Evolutionary conservation across 2,888 invertebrate genomes (phyloP).

Genomic region (Hemaris fuciformis): DNA sequence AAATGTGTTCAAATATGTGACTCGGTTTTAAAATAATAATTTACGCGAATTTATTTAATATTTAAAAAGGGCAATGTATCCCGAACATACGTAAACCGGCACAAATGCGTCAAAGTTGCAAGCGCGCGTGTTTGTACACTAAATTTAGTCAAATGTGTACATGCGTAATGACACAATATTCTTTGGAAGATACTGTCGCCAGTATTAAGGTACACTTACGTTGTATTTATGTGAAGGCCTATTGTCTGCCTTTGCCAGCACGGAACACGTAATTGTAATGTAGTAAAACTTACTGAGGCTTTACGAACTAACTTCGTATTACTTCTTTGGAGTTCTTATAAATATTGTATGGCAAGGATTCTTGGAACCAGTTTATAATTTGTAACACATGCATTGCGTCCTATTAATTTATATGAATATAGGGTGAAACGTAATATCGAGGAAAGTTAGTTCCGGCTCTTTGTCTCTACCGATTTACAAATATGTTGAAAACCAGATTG

Average conservation of each 20-base stretch:
- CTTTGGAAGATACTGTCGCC: not conserved
- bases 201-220: not conserved
- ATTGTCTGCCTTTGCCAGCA: not conserved
- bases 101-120: not conserved
- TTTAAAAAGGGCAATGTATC: too few species aligned
- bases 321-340: not conserved
- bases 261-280: not conserved
- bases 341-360: not conserved
- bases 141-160: not conserved
- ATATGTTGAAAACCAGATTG: too few species aligned
- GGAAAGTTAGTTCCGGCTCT: too few species aligned
- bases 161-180: not conserved
- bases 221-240: not conserved
- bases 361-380: too few species aligned
- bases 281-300: not conserved
- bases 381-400: too few species aligned
- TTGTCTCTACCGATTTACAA: too few species aligned
- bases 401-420: too few species aligned
- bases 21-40: too few species aligned
- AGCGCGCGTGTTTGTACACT: not conserved
- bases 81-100: not conserved
- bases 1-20: not conserved
- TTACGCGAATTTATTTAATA: too few species aligned
- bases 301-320: not conserved
- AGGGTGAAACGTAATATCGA: too few species aligned